Evolutionary conservation across 2,113 vertebrate genomes (phyloP), one percentile per base, ranked within the genome.

Genomic region (Erpornis zantholeuca): DNA sequence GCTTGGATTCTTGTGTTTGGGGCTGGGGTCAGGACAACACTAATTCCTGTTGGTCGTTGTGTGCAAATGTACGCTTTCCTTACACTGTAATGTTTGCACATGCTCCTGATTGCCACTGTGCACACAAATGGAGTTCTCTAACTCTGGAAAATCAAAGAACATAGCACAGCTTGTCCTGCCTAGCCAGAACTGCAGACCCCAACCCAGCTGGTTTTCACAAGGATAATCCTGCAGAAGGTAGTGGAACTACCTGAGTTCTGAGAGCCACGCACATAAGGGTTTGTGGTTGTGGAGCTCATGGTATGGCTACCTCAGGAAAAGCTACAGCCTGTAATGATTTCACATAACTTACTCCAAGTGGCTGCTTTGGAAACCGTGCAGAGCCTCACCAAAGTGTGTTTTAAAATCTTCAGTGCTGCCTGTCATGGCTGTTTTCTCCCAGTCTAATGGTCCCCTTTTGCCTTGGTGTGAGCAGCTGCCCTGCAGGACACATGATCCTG

Each of bases 401-500:
- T 29, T 47, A 33, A 66, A 50, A 7, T n/a, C 20, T 29, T 31
- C 21, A 36, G 38, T 21, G 20, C 71, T 47, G 24, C 68, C 24
- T 80, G 82, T 31, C 10, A 0, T 2, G 20, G 38, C 40, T 49
- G 9, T 65, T 61, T 15, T 12, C 49, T 53, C 21, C 4, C 45
- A n/a, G 57, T 35, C 24, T 65, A 40, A 84, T 19, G 8, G 19
- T 49, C 27, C 88, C 14, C 1, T 80, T 93, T 42, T 90, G 29
- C 76, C 75, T 84, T 66, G 7, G 10, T 93, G 35, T 64, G 85
- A 89, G 59, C 91, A 99, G 99, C 49, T 99, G 99, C 96, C 99
- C 99, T 4, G 90, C 96, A 0, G 99, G 99, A 86, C 98, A 99
- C 97, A 95, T 99, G 97, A 28, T 98, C 24, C 94, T 97, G 78